Evolutionary conservation across 2,113 vertebrate genomes (phyloP).

Genomic region (Ammodytes dubius): DNA sequence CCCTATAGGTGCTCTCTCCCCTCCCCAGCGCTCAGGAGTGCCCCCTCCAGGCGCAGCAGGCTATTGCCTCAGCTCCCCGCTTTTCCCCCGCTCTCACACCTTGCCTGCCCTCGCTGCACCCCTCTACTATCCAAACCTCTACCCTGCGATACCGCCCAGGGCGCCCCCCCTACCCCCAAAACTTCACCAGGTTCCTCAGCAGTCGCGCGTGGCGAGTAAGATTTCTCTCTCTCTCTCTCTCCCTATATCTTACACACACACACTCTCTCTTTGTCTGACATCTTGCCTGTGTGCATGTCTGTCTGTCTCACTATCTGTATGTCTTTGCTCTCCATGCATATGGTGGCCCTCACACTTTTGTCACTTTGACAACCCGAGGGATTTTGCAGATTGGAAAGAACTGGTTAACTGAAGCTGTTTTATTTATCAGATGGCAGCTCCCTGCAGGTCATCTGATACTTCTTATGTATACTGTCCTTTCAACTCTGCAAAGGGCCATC

Average conservation of each 20-base stretch:
- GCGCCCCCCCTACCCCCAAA: slow-evolving; percentile 81
- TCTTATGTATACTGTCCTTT: slow-evolving; percentile 57
- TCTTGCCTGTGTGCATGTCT: slow-evolving; percentile 56
- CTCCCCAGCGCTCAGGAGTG: slow-evolving; percentile 84
- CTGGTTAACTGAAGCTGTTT: slow-evolving; percentile 47
- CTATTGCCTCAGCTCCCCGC: slow-evolving; percentile 88
- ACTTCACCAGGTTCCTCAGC: slow-evolving; percentile 81
- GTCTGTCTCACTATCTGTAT: slow-evolving; percentile 33
- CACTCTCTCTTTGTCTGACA: slow-evolving; percentile 47
- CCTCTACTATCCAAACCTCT: slow-evolving; percentile 85
- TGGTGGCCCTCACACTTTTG: slow-evolving; percentile 32
- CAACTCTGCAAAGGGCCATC: slow-evolving; percentile 65
- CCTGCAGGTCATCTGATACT: slow-evolving; percentile 51
- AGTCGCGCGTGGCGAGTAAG: slow-evolving; percentile 85
- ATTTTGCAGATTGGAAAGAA: slow-evolving; percentile 69
- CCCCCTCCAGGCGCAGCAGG: slow-evolving; percentile 83
- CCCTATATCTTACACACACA: slow-evolving; percentile 49
- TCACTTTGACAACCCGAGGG: slow-evolving; percentile 15
- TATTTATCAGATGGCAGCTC: slow-evolving; percentile 31
- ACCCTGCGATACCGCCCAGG: slow-evolving; percentile 75
- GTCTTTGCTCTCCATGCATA: slow-evolving; percentile 39
- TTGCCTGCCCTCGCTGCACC: slow-evolving; percentile 86
- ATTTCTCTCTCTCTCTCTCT: slow-evolving; percentile 73
- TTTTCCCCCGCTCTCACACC: slow-evolving; percentile 91
- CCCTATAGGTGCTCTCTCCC: slow-evolving; percentile 91